These are phyloP conservation scores for Numenius arquata DNA, from an alignment of 2,113 vertebrate species.

Conservation along the genomic window DNA sequence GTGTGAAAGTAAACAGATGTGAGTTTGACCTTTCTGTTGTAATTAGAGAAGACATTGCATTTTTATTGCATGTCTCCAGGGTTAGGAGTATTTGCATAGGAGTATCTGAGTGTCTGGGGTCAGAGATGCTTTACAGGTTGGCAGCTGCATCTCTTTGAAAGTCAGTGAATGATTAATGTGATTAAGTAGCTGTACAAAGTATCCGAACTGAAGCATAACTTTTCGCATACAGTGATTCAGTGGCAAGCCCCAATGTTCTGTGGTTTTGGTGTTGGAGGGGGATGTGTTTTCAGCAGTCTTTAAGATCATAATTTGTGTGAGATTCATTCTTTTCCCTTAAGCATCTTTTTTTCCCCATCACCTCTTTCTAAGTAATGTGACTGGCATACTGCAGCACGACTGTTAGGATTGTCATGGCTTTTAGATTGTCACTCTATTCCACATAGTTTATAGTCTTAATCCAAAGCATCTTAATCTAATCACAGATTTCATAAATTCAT, in stretches of 20 bases:
- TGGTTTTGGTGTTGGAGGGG: not conserved
- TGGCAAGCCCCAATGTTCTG: not conserved
- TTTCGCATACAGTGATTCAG: not conserved
- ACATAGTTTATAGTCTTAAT: not conserved
- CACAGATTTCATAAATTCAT: not conserved
- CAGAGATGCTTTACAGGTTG: not conserved
- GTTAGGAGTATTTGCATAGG: not conserved
- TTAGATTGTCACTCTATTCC: not conserved
- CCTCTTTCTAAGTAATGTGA: not conserved
- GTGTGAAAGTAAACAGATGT: slow-evolving; percentile 5
- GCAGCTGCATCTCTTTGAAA: not conserved
- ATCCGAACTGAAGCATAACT: not conserved
- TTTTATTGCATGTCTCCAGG: not conserved
- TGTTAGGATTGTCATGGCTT: not conserved
- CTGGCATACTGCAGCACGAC: not conserved
- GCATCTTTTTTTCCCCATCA: not conserved
- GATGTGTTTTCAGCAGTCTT: accelerated
- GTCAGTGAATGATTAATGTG: not conserved
- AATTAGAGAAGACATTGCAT: not conserved
- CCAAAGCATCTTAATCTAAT: not conserved
- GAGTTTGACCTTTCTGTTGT: slow-evolving; percentile 17
- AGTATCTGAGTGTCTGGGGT: not conserved
- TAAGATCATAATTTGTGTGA: not conserved
- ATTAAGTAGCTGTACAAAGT: not conserved
- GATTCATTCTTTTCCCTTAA: not conserved